Conservation (phyloP, 2,113 vertebrate species). For the Cryptotis parvus region DNA sequence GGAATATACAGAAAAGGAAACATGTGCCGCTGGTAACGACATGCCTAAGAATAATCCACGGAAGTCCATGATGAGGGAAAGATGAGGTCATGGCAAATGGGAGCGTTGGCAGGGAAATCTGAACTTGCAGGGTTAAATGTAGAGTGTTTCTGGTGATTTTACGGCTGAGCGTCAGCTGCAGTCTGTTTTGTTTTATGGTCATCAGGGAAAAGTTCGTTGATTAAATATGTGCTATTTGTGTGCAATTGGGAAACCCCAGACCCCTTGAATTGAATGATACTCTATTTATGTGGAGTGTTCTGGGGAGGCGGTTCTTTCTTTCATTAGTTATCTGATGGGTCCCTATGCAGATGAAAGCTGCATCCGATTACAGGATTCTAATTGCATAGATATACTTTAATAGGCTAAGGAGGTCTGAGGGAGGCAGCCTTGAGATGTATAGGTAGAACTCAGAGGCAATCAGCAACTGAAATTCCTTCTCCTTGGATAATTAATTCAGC, state of each 20-base stretch:
- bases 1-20: background rate
- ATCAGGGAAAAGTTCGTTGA: background rate
- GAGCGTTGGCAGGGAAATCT: accelerated
- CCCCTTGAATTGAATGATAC: too few species aligned
- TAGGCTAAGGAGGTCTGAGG: background rate
- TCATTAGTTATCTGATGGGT: background rate
- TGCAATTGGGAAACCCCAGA: too few species aligned
- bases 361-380: background rate
- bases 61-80: background rate
- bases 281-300: background rate
- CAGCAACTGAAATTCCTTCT: background rate
- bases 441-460: background rate
- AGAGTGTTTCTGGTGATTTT: background rate
- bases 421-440: accelerated
- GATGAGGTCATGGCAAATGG: accelerated
- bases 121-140: background rate
- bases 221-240: accelerated
- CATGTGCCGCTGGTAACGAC: accelerated
- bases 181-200: too few species aligned
- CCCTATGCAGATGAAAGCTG: background rate
- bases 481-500: background rate
- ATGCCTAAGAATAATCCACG: background rate
- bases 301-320: background rate
- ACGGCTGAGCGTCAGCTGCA: too few species aligned
- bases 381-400: background rate